Base-by-base conservation (phyloP, 1,140 invertebrate genomes). In the Hydropsyche tenuis region DNA sequence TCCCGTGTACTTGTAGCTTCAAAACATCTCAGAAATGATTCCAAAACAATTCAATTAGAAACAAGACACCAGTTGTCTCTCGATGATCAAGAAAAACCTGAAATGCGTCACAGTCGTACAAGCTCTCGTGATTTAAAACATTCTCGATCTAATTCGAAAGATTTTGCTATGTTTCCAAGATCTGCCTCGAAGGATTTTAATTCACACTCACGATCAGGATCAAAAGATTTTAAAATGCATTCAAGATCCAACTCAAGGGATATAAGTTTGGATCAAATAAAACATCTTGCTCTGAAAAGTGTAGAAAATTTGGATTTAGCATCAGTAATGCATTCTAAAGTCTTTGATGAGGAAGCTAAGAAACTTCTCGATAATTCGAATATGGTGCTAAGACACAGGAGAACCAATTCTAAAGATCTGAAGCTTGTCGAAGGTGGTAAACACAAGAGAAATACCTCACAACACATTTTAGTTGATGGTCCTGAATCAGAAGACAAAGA, bases 31-130 rank as follows among this genome's bases (percentile, higher is more conserved):
- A 83, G 87, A 66, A 87, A 88, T 80, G 86, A 88, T 81, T 88
- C 87, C 22, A 87, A 87, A 75, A 87, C 86, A 16, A 86, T 88
- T 78, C 87, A 88, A 70, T 79, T 88, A 73, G 87, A 88, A 78
- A 83, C 85, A 74, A 82, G 86, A 79, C 80, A 80, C 65, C 82
- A 83, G 68, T 80, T 82, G 70, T 81, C 82, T 69, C 73, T 79
- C 6, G 83, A 83, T 30, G 82, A 82, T 76, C 69, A 77, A 62
- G 80, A 81, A 51, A 79, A 81, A 70, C 69, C 80, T 23, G 78
- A 77, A 65, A 42, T 77, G 69, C 73, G 71, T 22, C 84, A 85
- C 77, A 81, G 83, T 6, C 79, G 84, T 12, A 84, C 83, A 23
- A 81, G 83, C 72, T 85, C 84, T 7, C 80, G 81, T 46, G 78